These are phyloP conservation scores for Strix aluco DNA, from an alignment of 2,113 vertebrate genomes.

Conservation along the genomic window DNA sequence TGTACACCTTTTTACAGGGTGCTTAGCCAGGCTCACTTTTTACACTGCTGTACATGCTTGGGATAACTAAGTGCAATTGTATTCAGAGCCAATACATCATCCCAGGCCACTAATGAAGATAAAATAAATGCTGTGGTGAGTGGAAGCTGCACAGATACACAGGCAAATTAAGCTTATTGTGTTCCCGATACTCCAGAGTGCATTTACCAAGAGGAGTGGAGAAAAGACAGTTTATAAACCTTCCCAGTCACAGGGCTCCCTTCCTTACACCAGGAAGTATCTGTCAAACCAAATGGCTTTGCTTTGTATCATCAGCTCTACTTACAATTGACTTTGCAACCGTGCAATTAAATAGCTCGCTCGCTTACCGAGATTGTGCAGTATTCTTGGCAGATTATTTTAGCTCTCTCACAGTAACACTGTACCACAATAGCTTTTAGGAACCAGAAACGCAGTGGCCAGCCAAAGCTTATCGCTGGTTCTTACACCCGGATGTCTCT, in stretches of 20 bases:
- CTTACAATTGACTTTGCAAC: not conserved
- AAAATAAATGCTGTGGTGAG: not conserved
- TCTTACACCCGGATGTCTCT: not conserved
- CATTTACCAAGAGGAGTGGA: not conserved
- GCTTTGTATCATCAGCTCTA: not conserved
- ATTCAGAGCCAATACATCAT: constrained; percentile 3
- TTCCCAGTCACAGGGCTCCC: not conserved
- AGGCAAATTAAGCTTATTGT: constrained; percentile 33
- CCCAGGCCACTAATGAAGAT: constrained; percentile 5
- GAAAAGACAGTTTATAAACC: not conserved
- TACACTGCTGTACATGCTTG: constrained; percentile 12
- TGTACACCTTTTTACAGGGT: not conserved
- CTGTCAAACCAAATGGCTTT: not conserved
- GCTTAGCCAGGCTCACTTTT: not conserved
- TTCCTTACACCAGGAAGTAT: not conserved
- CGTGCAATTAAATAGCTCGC: not conserved
- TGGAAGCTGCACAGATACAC: constrained; percentile 18
- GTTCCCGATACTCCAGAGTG: not conserved
- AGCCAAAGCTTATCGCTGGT: not conserved
- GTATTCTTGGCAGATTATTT: not conserved
- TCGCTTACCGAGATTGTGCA: not conserved
- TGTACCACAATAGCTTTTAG: not conserved
- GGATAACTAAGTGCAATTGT: constrained; percentile 10
- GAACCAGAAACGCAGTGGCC: not conserved
- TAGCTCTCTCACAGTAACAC: constrained; percentile 7